Evolutionary conservation across 92 coral and sea anemone genomes (phyloP).

Genomic region (Phymanthus crucifer): DNA sequence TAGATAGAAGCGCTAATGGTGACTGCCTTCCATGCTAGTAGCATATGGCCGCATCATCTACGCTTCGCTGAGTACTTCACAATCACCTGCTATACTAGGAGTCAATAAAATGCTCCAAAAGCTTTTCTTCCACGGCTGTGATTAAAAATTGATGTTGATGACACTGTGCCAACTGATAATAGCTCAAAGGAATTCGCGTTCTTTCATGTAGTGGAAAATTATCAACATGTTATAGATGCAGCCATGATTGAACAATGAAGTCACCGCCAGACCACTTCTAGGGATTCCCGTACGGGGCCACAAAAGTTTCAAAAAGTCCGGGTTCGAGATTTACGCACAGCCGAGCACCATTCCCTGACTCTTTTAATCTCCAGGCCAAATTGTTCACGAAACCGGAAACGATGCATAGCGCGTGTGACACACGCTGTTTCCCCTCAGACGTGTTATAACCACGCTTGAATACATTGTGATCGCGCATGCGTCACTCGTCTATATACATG

Average conservation of each 20-base stretch:
- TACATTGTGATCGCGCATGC: conserved; percentile 65
- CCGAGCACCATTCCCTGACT: conserved; percentile 45
- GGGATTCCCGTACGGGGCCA: background rate
- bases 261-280: conserved; percentile 17
- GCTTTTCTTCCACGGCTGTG: conserved; percentile 44
- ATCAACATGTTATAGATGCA: background rate
- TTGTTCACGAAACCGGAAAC: conserved; percentile 86
- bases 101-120: conserved; percentile 42
- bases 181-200: conserved; percentile 70
- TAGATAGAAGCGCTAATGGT: background rate
- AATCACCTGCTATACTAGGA: conserved; percentile 84
- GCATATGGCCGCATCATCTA: conserved; percentile 35
- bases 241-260: conserved; percentile 10
- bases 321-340: conserved; percentile 10
- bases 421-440: conserved; percentile 70
- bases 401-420: conserved; percentile 59
- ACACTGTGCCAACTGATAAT: conserved; percentile 77
- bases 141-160: conserved; percentile 81
- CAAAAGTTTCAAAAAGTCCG: background rate
- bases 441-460: conserved; percentile 65
- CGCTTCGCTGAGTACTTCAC: conserved; percentile 42
- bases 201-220: conserved; percentile 22
- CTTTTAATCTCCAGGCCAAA: conserved; percentile 33
- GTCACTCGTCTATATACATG: conserved; percentile 33
- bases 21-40: conserved; percentile 26